Percentiles rank a stretch among this genome's conserved stretches.
These are phyloP conservation scores for Leptopilina myrica DNA, from an alignment of 2,888 invertebrate species.

Conservation along the genomic window DNA sequence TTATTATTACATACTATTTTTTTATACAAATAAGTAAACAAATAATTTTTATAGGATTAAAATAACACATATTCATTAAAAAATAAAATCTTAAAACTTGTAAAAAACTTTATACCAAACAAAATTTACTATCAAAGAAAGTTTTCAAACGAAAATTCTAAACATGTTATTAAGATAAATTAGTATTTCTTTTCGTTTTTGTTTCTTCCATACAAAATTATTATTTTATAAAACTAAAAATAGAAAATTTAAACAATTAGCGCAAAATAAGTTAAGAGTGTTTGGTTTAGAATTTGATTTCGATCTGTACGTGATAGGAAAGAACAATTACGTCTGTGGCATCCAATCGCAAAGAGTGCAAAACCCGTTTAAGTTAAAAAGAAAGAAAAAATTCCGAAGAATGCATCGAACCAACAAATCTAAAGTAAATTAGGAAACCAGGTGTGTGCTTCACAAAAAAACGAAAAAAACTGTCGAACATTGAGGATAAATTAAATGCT, in stretches of 20 bases:
- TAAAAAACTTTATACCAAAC: no score
- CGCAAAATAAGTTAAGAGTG: conserved; percentile 32
- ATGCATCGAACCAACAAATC: conserved; percentile 24
- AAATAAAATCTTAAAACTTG: no score
- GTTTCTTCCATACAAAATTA: no score
- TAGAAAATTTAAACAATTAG: conserved; percentile 19
- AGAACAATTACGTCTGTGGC: conserved; percentile 31
- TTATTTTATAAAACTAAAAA: not conserved
- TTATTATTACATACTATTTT: no score
- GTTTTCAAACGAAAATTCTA: no score
- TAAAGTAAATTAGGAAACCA: conserved; percentile 30
- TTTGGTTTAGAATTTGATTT: conserved; percentile 31
- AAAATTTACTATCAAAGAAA: no score
- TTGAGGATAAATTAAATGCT: not conserved
- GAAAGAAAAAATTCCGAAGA: not conserved
- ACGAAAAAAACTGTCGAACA: not conserved
- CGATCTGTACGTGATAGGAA: conserved; percentile 43
- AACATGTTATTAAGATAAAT: no score
- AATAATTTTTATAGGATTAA: no score
- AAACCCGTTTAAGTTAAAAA: conserved; percentile 15
- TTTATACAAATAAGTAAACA: no score
- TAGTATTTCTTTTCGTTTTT: no score
- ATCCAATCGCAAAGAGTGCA: conserved; percentile 42
- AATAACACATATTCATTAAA: no score
- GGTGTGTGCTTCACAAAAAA: not conserved